A percentile compares a stretch with the other conserved stretches of the same genome.
Conservation (phyloP, 2,888 invertebrate species). For the Stenoptilia bipunctidactyla region DNA sequence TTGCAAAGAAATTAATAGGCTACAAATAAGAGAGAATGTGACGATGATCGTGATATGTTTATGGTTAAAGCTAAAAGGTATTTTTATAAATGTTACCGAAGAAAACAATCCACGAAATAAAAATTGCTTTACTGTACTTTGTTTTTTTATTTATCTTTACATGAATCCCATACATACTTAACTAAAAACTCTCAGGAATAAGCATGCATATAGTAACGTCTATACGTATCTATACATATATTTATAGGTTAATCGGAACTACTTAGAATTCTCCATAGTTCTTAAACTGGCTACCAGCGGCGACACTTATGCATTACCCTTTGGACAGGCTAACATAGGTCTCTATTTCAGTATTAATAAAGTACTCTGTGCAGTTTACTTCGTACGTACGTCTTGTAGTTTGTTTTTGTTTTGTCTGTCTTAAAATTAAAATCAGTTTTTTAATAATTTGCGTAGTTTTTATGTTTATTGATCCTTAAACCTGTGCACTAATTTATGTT, state of each 20-base stretch:
- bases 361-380: neutral
- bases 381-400: too few relatives aligned
- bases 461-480: too few relatives aligned
- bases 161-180: neutral
- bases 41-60: constrained; percentile 8
- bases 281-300: neutral
- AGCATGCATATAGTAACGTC: too few relatives aligned
- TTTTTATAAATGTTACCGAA: constrained; percentile 6
- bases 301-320: neutral
- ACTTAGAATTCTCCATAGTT: neutral
- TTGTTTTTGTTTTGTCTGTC: too few relatives aligned
- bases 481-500: too few relatives aligned
- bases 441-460: too few relatives aligned
- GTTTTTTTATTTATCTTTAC: neutral
- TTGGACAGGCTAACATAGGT: neutral
- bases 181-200: too few relatives aligned
- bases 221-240: too few relatives aligned
- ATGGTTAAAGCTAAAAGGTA: constrained; percentile 9
- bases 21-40: constrained; percentile 9
- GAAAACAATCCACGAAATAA: constrained; percentile 3
- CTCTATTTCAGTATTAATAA: neutral
- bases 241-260: neutral
- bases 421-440: too few relatives aligned
- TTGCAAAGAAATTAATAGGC: constrained; percentile 9
- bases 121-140: constrained; percentile 1